Evolutionary conservation across 2,113 vertebrate species (phyloP).

Genomic region (Choloepus hoffmanni): DNA sequence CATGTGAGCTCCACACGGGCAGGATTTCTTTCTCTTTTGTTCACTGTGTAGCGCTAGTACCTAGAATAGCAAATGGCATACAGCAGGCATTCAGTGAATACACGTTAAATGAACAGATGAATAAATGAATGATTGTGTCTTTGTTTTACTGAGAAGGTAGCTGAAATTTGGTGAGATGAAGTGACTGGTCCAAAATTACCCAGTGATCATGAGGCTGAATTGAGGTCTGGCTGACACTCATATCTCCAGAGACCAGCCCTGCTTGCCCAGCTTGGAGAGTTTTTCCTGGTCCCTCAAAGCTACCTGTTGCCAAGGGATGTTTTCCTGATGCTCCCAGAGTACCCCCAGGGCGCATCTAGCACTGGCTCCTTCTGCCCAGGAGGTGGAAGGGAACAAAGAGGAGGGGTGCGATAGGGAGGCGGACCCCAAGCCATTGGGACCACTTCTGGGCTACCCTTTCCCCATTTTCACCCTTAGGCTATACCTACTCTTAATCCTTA

Average conservation of each 20-base stretch:
- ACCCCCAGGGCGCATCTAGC: too few species aligned
- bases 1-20: slow-evolving; percentile 36
- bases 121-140: background rate
- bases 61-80: slow-evolving; percentile 55
- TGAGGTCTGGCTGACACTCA: background rate
- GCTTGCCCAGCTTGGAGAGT: background rate
- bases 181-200: background rate
- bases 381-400: background rate
- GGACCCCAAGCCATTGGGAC: background rate
- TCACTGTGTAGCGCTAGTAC: slow-evolving; percentile 33
- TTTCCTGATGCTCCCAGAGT: background rate
- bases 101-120: background rate
- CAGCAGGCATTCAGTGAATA: background rate
- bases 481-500: background rate
- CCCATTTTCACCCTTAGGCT: background rate
- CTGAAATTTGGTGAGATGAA: background rate
- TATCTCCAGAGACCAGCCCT: background rate
- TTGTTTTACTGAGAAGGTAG: background rate
- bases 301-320: background rate
- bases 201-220: background rate
- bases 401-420: background rate
- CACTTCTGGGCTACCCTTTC: background rate
- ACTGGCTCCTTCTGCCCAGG: background rate
- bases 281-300: background rate
- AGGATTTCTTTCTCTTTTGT: slow-evolving; percentile 32